Evolutionary conservation across 2,888 invertebrate species (phyloP).

Genomic region (Isoperla grammatica): DNA sequence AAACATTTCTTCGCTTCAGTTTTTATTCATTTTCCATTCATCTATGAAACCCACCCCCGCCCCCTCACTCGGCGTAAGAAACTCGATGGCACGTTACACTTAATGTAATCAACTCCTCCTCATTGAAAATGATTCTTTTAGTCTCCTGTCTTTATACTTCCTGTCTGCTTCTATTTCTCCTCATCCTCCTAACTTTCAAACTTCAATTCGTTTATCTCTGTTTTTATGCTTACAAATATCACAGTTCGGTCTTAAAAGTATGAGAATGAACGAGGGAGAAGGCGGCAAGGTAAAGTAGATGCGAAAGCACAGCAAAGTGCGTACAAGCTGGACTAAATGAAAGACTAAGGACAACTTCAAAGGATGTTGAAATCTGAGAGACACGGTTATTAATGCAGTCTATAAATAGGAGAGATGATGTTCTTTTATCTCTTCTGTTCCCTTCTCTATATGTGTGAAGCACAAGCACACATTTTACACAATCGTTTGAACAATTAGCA

Average conservation of each 20-base stretch:
- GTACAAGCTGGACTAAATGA: no score
- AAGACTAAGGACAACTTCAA: no score
- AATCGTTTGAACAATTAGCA: no score
- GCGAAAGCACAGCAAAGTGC: no score
- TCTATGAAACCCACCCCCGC: background rate
- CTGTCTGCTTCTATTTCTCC: background rate
- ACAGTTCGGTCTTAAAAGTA: background rate
- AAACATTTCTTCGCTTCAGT: conserved; percentile 14
- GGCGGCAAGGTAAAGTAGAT: no score
- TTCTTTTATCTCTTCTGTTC: no score
- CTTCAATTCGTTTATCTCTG: conserved; percentile 27
- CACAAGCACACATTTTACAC: no score
- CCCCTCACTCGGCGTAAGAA: conserved; percentile 10
- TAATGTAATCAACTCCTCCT: conserved; percentile 28
- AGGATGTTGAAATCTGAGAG: no score
- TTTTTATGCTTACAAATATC: conserved; percentile 19
- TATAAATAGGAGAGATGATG: no score
- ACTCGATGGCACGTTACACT: conserved; percentile 26
- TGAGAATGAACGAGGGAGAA: no score
- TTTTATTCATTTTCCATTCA: conserved; percentile 14
- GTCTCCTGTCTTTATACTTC: conserved; percentile 22
- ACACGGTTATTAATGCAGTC: no score
- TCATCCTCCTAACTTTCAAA: background rate
- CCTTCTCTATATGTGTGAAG: no score
- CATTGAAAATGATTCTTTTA: conserved; percentile 27